Evolutionary conservation across 2,797 vertebrate species (phyloP).

Genomic region (Masticophis lateralis): DNA sequence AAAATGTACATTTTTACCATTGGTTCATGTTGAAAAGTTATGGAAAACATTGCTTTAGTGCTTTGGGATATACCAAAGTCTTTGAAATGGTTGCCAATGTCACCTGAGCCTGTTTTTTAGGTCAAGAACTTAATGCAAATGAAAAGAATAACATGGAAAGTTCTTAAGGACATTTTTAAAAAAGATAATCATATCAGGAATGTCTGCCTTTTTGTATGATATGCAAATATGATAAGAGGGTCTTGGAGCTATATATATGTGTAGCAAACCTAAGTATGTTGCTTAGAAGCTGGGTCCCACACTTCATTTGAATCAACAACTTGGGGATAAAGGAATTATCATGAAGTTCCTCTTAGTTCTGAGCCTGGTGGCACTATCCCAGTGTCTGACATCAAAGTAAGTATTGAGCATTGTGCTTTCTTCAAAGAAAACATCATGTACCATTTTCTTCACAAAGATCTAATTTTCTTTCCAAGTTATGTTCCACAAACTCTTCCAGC

Average conservation of each 20-base stretch:
- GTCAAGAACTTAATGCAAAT: not conserved
- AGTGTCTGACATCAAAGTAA: constrained; percentile 61
- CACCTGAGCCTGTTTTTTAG: not conserved
- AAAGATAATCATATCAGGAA: not conserved
- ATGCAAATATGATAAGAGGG: not conserved
- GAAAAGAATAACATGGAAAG: constrained; percentile 32
- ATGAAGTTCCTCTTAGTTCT: constrained; percentile 70
- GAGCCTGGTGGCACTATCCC: constrained; percentile 57
- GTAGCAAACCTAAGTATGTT: accelerated
- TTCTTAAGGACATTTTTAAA: constrained; percentile 5
- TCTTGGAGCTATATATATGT: constrained; percentile 33
- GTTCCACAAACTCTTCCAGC: not conserved
- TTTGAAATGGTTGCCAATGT: not conserved
- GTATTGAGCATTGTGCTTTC: not conserved
- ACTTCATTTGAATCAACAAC: not conserved
- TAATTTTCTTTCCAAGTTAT: not conserved
- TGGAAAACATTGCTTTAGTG: not conserved
- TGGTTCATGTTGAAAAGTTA: not conserved
- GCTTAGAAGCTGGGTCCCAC: not conserved
- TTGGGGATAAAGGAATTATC: not conserved
- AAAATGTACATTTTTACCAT: not conserved
- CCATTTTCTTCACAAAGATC: not conserved
- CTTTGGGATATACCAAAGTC: not conserved
- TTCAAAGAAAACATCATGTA: not conserved
- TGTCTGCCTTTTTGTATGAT: constrained; percentile 56